Percentiles rank a stretch among this genome's conserved stretches.
Conservation (phyloP, 1,140 invertebrate species). For the Panagrolaimus sp. region DNA sequence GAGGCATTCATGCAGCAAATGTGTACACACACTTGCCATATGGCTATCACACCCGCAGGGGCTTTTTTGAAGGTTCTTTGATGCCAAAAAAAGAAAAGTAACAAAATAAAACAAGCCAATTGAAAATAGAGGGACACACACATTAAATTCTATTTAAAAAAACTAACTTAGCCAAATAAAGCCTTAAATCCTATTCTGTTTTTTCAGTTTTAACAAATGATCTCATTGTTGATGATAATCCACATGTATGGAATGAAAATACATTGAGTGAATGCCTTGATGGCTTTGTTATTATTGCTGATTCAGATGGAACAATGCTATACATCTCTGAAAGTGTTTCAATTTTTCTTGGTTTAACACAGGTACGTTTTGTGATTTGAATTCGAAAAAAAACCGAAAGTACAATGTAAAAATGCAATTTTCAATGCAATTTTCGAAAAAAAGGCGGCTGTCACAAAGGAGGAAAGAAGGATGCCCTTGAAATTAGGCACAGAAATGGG, state of each 20-base stretch:
- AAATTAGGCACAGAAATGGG: too few species aligned
- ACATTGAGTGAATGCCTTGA: slow-evolving; percentile 48
- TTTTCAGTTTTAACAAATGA: slow-evolving; percentile 43
- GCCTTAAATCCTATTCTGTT: background rate
- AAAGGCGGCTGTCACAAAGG: too few species aligned
- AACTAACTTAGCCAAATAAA: background rate
- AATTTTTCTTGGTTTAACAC: slow-evolving; percentile 60
- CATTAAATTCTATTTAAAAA: background rate
- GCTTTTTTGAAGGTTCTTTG: too few species aligned
- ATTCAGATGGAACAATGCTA: slow-evolving; percentile 53
- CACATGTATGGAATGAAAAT: slow-evolving; percentile 35
- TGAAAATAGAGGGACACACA: background rate
- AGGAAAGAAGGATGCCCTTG: too few species aligned
- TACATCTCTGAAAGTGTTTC: slow-evolving; percentile 60
- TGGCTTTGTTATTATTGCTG: slow-evolving; percentile 48
- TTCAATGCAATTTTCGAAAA: background rate
- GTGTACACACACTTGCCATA: too few species aligned
- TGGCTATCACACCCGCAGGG: too few species aligned
- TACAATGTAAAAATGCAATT: background rate
- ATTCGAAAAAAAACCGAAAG: background rate
- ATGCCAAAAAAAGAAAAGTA: background rate
- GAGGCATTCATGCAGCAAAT: too few species aligned
- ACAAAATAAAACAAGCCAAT: background rate
- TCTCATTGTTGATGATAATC: slow-evolving; percentile 23
- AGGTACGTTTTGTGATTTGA: slow-evolving; percentile 50